These are phyloP conservation scores for Potorous gilbertii DNA, from an alignment of 2,797 vertebrate genomes.

Conservation along the genomic window DNA sequence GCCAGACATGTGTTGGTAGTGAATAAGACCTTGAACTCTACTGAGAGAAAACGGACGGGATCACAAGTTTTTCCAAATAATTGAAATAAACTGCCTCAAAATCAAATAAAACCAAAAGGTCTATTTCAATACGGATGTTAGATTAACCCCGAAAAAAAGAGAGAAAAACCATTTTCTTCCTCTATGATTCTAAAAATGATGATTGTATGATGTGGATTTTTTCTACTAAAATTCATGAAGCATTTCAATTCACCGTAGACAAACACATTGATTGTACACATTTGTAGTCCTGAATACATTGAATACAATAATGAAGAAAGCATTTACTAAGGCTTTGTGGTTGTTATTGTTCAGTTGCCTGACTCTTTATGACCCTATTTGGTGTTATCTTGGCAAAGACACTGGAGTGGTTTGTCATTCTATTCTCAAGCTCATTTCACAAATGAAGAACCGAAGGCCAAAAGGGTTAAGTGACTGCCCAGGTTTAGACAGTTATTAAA, in stretches of 20 bases:
- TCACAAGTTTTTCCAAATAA: conserved; percentile 36
- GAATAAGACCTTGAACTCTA: conserved; percentile 30
- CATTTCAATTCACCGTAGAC: neutral
- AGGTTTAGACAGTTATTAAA: too few species aligned
- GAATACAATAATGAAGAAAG: neutral
- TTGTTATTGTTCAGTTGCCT: neutral
- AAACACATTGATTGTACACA: neutral
- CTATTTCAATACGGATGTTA: conserved; percentile 13
- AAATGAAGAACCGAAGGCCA: neutral
- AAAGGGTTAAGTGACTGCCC: neutral
- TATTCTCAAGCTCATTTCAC: neutral
- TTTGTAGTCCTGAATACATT: neutral
- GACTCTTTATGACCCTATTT: neutral
- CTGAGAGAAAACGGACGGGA: conserved; percentile 5
- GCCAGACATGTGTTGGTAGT: neutral
- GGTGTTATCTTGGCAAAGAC: neutral
- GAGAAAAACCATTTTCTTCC: neutral
- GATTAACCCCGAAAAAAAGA: neutral
- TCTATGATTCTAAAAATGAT: neutral
- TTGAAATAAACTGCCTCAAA: neutral
- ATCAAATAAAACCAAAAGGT: neutral
- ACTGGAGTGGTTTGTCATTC: neutral
- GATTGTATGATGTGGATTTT: conserved; percentile 8
- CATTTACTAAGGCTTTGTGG: neutral
- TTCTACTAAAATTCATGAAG: neutral